Evolutionary conservation across 2,888 invertebrate genomes (phyloP).

Genomic region (Cheiracanthium punctorium): DNA sequence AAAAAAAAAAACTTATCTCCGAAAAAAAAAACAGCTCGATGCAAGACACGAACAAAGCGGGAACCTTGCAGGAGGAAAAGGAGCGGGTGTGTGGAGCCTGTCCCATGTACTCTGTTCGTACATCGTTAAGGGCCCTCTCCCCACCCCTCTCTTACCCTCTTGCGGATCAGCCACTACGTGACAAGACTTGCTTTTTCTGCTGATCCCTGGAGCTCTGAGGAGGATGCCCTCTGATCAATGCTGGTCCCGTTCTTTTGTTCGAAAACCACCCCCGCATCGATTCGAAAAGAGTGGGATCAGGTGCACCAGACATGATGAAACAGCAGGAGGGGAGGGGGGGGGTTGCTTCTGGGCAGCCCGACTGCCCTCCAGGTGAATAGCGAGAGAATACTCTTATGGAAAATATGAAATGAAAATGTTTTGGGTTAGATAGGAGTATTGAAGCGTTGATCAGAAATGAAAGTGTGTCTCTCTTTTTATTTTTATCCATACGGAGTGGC

Average conservation of each 20-base stretch:
- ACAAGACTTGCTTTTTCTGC: constrained; percentile 39
- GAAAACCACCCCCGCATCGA: constrained; percentile 46
- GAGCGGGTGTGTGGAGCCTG: not conserved
- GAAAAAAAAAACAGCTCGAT: constrained; percentile 12
- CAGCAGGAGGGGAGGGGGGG: not conserved
- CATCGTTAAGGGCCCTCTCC: constrained; percentile 59
- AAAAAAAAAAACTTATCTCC: constrained; percentile 10
- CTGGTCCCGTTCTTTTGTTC: constrained; percentile 55
- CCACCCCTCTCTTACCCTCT: constrained; percentile 24
- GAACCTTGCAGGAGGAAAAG: no score
- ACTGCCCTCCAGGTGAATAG: not conserved
- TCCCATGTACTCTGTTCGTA: constrained; percentile 13
- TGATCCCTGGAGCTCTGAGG: constrained; percentile 28
- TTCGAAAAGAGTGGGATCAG: constrained; percentile 50
- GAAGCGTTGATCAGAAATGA: no score
- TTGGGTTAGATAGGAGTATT: not conserved
- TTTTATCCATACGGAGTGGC: no score
- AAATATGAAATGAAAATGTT: constrained; percentile 5
- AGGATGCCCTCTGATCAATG: constrained; percentile 59
- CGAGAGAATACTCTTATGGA: no score
- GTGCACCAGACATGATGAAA: constrained; percentile 40
- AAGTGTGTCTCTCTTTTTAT: no score
- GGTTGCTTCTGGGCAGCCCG: not conserved
- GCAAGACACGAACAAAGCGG: constrained; percentile 44
- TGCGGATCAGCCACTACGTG: constrained; percentile 62